Conservation (phyloP, 2,797 vertebrate genomes). For the Tenualosa thibaudeaui region DNA sequence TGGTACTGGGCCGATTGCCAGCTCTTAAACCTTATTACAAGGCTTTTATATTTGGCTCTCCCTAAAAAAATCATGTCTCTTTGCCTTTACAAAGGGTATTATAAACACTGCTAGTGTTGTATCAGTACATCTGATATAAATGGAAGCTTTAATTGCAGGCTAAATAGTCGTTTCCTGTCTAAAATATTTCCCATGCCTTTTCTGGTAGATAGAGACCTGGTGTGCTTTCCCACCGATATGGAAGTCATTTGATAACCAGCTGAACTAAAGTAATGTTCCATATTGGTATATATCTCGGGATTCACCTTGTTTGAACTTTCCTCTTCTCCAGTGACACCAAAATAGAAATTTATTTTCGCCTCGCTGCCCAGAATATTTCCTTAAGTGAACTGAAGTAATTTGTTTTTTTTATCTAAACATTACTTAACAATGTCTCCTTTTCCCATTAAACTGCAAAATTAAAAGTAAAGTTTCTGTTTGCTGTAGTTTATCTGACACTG, state of each 20-base stretch:
- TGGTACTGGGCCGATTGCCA: conserved; percentile 23
- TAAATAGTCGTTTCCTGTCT: conserved; percentile 38
- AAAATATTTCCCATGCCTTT: conserved; percentile 44
- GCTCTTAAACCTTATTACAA: conserved; percentile 39
- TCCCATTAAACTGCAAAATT: neutral
- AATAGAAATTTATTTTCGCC: neutral
- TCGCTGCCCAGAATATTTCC: neutral
- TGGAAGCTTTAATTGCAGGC: conserved; percentile 43
- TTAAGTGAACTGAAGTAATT: neutral
- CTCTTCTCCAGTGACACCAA: neutral
- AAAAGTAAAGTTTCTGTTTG: neutral
- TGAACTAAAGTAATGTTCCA: neutral
- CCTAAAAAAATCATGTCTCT: conserved; percentile 32
- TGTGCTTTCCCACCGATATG: neutral
- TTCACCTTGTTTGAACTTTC: neutral
- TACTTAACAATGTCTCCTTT: neutral
- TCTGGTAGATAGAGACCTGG: conserved; percentile 6
- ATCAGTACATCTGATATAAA: conserved; percentile 36
- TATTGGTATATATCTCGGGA: neutral
- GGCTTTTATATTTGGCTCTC: conserved; percentile 41
- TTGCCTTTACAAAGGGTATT: conserved; percentile 22
- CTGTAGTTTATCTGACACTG: neutral
- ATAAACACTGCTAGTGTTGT: conserved; percentile 31
- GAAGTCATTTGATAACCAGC: conserved; percentile 8
- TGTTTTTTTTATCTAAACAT: neutral